Evolutionary conservation across 1,140 invertebrate genomes (phyloP), one percentile per base, ranked within the genome.

Genomic region (Zaprionus inermis): DNA sequence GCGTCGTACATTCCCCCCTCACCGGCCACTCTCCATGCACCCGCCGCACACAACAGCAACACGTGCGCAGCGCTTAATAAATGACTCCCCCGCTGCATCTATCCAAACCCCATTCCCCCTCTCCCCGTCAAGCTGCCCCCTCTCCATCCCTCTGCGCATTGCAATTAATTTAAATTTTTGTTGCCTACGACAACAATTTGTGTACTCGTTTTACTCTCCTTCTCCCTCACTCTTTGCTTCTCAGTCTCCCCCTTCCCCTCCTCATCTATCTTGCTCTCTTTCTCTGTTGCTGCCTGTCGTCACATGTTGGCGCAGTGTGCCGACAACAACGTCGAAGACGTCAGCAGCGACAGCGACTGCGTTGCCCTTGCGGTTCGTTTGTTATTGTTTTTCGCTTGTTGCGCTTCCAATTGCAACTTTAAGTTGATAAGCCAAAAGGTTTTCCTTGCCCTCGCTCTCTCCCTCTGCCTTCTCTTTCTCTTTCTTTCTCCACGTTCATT

Each of bases 181-280:
- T 70, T 77, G 83, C 79, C 83, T 82, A 88, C 76, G 83, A 88
- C 76, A 83, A 88, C 60, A 77, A 78, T 67, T 73, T 58, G 18
- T 59, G 22, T 60, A 67, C 41, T 66, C 55, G 24, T 30, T 59
- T 69, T 52, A 60, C 44, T 70, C 56, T 68, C 41, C 52, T 58
- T 54, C 49, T 72, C 54, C 44, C 44, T 41, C 38, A 22, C 11
- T 32, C 24, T 65, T 22, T 38, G 28, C 16, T 38, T 34, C 41
- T 36, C 12, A 14, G 16, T 16, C n/a, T 11, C 18, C 1, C 49
- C 22, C 4, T n/a, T n/a, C 5, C 12, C 49, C 49, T 10, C 49
- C 6, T 28, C n/a, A n/a, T n/a, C n/a, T 28, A 6, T 6, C 6
- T 28, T 28, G 3, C 22, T 7, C 18, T 11, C 18, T 5, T 18